phyloP scores from a whole-genome alignment of 2,113 vertebrate species.

The Cyprinodon tularosa region DNA sequence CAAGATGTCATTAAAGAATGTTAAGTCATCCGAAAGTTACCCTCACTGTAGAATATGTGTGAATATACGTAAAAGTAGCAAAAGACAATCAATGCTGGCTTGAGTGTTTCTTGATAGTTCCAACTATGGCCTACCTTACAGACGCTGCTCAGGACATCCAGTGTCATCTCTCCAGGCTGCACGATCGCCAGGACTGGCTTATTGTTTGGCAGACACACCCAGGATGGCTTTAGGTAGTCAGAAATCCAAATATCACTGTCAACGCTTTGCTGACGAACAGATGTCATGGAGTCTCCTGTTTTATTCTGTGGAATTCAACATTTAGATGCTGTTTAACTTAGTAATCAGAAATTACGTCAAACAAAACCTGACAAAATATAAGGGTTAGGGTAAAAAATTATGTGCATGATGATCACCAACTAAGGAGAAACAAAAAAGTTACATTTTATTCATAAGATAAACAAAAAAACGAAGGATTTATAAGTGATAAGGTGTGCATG shows the following conservation, averaged over 20 bases:
- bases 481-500: not conserved
- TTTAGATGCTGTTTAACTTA: not conserved
- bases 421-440: not conserved
- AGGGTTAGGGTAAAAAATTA: not conserved
- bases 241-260: conserved; percentile 95
- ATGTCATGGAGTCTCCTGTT: conserved; percentile 82
- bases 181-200: conserved; percentile 88
- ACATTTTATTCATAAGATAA: not conserved
- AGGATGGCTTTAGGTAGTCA: conserved; percentile 91
- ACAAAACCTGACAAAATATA: not conserved
- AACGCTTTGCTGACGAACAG: conserved; percentile 84
- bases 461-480: not conserved
- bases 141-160: conserved; percentile 87
- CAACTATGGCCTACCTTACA: conserved; percentile 86
- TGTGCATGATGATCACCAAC: not conserved
- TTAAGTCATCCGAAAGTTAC: not conserved
- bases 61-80: too few relatives aligned
- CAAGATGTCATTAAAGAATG: not conserved
- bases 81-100: too few relatives aligned
- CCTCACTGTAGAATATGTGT: too few relatives aligned
- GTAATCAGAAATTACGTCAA: not conserved
- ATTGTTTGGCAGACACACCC: conserved; percentile 93
- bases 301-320: conserved; percentile 81
- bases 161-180: conserved; percentile 86
- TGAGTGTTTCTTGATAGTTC: not conserved